A percentile compares a stretch with the other conserved stretches of the same genome.
Evolutionary conservation across 2,797 vertebrate genomes (phyloP).

Genomic region (Sebastes miniatus): DNA sequence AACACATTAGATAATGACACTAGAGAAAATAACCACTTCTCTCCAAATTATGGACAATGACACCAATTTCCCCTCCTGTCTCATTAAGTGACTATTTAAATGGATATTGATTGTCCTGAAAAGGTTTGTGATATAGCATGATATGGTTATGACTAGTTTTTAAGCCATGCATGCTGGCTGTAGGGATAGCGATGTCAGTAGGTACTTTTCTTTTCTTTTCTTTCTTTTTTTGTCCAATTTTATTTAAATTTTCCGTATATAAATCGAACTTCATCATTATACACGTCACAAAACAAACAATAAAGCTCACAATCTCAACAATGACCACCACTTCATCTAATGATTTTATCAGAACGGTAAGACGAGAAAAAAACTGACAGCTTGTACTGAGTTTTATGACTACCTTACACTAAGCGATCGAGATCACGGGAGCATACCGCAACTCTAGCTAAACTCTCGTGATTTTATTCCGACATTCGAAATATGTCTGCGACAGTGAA

Average conservation of each 20-base stretch:
- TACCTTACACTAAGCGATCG: rapidly evolving
- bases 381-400: too few species aligned
- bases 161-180: neutral
- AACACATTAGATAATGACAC: neutral
- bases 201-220: neutral
- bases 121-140: neutral
- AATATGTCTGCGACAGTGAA: too few species aligned
- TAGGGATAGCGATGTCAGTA: neutral
- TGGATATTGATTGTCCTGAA: neutral
- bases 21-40: neutral
- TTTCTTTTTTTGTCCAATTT: neutral
- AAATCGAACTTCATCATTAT: neutral
- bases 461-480: too few species aligned
- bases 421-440: too few species aligned
- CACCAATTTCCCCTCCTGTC: neutral
- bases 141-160: neutral
- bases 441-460: too few species aligned
- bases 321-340: neutral
- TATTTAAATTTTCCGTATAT: neutral
- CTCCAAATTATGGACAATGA: neutral
- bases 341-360: too few species aligned
- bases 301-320: neutral
- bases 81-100: neutral
- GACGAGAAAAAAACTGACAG: too few species aligned
- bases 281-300: neutral